phyloP scores from a whole-genome alignment of 2,797 vertebrate genomes.

The Syncerus caffer region DNA sequence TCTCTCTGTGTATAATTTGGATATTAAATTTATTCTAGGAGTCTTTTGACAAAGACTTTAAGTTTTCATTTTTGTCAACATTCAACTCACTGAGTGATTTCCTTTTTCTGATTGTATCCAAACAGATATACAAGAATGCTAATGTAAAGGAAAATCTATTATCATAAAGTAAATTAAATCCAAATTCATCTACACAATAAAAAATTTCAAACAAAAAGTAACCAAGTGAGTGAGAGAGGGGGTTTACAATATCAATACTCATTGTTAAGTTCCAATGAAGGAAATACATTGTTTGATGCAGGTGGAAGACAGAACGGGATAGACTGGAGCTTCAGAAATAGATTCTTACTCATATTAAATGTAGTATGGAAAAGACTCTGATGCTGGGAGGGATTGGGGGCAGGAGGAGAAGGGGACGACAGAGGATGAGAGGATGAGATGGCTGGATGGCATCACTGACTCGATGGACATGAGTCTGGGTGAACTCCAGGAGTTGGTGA shows the following conservation, averaged over 20 bases:
- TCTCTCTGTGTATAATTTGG: not conserved
- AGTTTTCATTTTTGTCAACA: not conserved
- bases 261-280: not conserved
- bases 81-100: not conserved
- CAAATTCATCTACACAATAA: not conserved
- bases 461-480: too few relatives aligned
- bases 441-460: too few relatives aligned
- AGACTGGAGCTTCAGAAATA: not conserved
- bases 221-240: not conserved
- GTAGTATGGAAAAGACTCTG: not conserved
- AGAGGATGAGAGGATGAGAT: too few relatives aligned
- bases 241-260: not conserved
- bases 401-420: too few relatives aligned
- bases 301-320: not conserved
- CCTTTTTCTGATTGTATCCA: not conserved
- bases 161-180: not conserved
- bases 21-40: not conserved
- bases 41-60: not conserved
- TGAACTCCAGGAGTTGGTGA: too few relatives aligned
- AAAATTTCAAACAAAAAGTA: not conserved
- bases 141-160: not conserved
- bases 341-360: not conserved
- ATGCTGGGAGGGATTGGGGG: too few relatives aligned
- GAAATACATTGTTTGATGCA: not conserved
- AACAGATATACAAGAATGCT: not conserved